phyloP scores from a whole-genome alignment of 2,113 vertebrate species.

The Halichoerus grypus region DNA sequence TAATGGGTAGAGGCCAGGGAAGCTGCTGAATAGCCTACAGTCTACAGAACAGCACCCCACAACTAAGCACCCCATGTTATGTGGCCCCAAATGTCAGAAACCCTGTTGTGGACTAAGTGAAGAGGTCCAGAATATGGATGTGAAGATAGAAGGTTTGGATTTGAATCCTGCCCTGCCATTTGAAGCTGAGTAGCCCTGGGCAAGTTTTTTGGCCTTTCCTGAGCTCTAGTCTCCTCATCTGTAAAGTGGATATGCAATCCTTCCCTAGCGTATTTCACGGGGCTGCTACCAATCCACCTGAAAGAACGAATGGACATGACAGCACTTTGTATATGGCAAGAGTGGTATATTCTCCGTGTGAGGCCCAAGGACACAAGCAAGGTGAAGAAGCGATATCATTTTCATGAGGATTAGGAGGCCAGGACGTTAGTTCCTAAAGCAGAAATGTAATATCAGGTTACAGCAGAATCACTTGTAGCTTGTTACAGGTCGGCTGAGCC shows the following conservation, averaged over 20 bases:
- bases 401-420: neutral
- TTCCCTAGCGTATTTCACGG: neutral
- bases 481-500: neutral
- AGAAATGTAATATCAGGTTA: constrained; percentile 8
- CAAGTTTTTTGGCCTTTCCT: neutral
- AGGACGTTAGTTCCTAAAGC: neutral
- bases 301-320: neutral
- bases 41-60: neutral
- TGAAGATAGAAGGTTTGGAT: neutral
- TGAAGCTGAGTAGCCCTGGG: neutral
- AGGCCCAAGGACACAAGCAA: neutral
- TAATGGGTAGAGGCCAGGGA: neutral
- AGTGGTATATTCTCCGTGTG: neutral
- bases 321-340: neutral
- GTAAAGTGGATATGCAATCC: neutral
- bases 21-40: neutral
- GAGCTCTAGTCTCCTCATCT: neutral
- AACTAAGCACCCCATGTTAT: neutral
- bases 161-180: neutral
- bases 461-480: neutral
- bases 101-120: neutral
- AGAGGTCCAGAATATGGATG: neutral
- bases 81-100: neutral
- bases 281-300: neutral
- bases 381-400: neutral